phyloP scores from a whole-genome alignment of 2,888 invertebrate genomes.

The Drosophila peninsularis region DNA sequence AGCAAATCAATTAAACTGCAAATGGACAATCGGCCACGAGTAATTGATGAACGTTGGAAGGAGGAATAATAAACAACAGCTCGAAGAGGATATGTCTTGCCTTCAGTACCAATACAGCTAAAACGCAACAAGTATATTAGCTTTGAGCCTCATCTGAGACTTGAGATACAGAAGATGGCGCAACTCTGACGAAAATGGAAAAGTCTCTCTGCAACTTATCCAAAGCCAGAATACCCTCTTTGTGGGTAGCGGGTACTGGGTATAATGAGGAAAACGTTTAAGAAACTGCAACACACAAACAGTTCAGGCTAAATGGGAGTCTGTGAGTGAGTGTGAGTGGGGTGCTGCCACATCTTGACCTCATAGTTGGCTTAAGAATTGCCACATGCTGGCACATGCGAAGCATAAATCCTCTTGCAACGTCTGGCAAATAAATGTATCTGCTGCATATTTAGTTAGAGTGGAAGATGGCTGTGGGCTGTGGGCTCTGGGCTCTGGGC shows the following conservation, averaged over 20 bases:
- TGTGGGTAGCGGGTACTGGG: background rate
- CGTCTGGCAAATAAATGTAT: constrained; percentile 57
- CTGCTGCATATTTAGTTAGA: constrained; percentile 70
- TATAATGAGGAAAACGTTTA: constrained; percentile 32
- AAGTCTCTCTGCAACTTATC: no score
- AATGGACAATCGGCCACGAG: constrained; percentile 23
- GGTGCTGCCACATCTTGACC: constrained; percentile 65
- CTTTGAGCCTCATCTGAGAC: no score
- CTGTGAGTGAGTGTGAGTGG: constrained; percentile 8
- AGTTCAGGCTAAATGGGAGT: constrained; percentile 10
- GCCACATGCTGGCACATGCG: constrained; percentile 54
- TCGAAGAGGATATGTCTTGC: background rate
- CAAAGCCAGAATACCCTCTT: background rate
- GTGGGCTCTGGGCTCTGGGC: constrained; percentile 1
- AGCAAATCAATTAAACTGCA: constrained; percentile 29
- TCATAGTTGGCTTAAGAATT: constrained; percentile 62
- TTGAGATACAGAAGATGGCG: no score
- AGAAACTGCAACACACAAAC: constrained; percentile 31
- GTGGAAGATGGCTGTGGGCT: constrained; percentile 1
- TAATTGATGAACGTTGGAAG: constrained; percentile 34
- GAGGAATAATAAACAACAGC: background rate
- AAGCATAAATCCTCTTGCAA: constrained; percentile 63
- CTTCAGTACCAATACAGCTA: background rate
- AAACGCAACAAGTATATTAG: background rate
- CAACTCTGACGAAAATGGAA: background rate